phyloP scores from a whole-genome alignment of 2,113 vertebrate species.

The Rhinoderma darwinii region DNA sequence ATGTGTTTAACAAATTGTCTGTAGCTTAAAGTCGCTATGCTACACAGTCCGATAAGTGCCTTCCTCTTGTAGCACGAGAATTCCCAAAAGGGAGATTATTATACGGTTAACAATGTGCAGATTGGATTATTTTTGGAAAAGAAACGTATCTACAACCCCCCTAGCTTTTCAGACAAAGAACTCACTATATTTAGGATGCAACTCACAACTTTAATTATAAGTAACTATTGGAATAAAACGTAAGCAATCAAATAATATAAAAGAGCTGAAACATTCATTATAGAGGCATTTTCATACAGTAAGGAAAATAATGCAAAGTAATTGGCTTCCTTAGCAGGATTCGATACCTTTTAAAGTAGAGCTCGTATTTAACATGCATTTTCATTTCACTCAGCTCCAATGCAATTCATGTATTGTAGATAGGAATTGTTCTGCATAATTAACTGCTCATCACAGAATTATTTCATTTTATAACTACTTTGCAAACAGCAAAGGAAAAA shows the following conservation, averaged over 20 bases:
- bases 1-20: not conserved
- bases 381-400: slow-evolving; percentile 20
- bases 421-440: slow-evolving; percentile 23
- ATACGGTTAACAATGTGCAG: not conserved
- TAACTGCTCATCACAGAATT: not conserved
- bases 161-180: slow-evolving; percentile 17
- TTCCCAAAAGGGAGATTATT: slow-evolving; percentile 21
- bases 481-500: slow-evolving; percentile 34
- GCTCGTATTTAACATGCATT: slow-evolving; percentile 28
- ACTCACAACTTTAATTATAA: slow-evolving; percentile 56
- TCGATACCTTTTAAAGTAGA: slow-evolving; percentile 31
- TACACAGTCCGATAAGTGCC: not conserved
- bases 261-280: slow-evolving; percentile 52
- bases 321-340: slow-evolving; percentile 27
- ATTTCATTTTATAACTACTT: slow-evolving; percentile 37
- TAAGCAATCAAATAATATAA: slow-evolving; percentile 55
- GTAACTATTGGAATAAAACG: slow-evolving; percentile 51
- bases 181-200: slow-evolving; percentile 28
- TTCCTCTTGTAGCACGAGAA: slow-evolving; percentile 7
- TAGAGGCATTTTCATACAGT: not conserved
- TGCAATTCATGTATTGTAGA: slow-evolving; percentile 19
- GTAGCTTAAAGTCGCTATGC: not conserved
- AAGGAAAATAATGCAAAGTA: slow-evolving; percentile 37
- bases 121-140: slow-evolving; percentile 44
- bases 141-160: slow-evolving; percentile 39